Evolutionary conservation across 2,797 vertebrate genomes (phyloP), one percentile per base, ranked within the genome.

Genomic region (Ambastaia sidthimunki): DNA sequence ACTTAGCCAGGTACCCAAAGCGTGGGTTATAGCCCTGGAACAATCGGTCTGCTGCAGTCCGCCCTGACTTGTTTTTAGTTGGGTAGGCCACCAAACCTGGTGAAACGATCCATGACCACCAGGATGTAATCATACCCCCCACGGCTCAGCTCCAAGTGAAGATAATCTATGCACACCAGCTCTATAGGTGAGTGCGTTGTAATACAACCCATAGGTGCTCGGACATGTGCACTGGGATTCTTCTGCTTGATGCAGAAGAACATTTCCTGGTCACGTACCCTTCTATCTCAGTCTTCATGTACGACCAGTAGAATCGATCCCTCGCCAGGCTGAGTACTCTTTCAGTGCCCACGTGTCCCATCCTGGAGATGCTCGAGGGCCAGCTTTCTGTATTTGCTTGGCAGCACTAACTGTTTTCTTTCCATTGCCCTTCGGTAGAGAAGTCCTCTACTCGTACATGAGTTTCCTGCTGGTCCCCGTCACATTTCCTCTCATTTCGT

Each of bases 401-500:
- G 25, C 15, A 63, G 23, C 12, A 63, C 60, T 34, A 6, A 4
- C 34, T 34, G 60, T 13, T 63, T 63, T 18, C 60, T 63, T 6
- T 18, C 25, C 21, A 34, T 34, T 6, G 60, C 34, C 16, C 15
- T 34, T 18, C 60, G 15, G 25, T 63, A 34, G 12, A 63, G 60
- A 18, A 63, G 60, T 63, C 28, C 60, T 31, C 60, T 25, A 63
- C 25, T 63, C 28, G 4, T 63, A 18, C 60, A 63, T 63, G 3
- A 63, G 13, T 16, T 16, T 63, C 28, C 15, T 34, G 60, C 60
- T 63, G 60, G 60, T 63, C 2, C 23, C 60, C 5, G 4, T 63
- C 55, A 59, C 28, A 4, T 28, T 60, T 60, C 60, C 25, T 34
- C 60, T 63, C 60, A 63, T 63, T n/a, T 34, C 28, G n/a, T n/a